Conservation (phyloP, 2,888 invertebrate species). For the Rhodophaea formosa region DNA sequence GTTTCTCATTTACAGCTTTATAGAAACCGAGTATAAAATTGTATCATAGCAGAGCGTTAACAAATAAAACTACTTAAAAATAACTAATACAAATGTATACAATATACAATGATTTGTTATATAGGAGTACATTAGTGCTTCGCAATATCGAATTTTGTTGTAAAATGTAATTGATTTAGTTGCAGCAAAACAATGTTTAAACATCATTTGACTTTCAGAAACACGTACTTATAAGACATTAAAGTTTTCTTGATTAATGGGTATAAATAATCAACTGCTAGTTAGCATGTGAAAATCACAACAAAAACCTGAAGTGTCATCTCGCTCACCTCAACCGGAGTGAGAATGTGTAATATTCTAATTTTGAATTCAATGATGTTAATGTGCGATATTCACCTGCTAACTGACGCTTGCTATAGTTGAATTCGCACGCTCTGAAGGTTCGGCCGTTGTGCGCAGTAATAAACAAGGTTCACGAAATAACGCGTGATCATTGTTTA, state of each 20-base stretch:
- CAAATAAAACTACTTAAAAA: conserved; percentile 17
- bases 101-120: neutral
- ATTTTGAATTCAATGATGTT: no score
- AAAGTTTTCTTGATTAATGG: no score
- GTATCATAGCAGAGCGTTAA: conserved; percentile 10
- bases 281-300: no score
- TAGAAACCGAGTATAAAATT: conserved; percentile 8
- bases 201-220: neutral
- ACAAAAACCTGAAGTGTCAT: no score
- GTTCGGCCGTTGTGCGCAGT: neutral
- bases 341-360: no score
- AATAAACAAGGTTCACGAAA: no score
- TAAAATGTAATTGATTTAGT: neutral
- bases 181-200: neutral
- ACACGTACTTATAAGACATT: no score
- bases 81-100: conserved; percentile 7
- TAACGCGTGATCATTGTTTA: no score
- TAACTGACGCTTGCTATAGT: neutral
- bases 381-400: neutral
- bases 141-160: neutral
- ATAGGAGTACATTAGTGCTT: neutral
- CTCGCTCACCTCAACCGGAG: no score
- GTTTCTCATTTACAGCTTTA: neutral
- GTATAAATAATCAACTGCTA: no score
- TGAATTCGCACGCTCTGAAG: neutral